phyloP scores from a whole-genome alignment of 1,140 invertebrate species.

The Samia ricini region DNA sequence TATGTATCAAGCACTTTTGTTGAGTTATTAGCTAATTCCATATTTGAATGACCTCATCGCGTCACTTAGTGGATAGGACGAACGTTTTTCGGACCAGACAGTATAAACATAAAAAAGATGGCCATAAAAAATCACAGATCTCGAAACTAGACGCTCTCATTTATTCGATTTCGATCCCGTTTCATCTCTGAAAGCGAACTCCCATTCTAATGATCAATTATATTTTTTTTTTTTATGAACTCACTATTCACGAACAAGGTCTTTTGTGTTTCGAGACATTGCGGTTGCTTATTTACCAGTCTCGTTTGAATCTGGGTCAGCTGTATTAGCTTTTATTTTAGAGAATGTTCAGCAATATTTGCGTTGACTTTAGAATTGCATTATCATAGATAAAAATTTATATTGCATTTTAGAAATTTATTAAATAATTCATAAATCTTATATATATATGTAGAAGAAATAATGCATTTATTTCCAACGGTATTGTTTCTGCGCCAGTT shows the following conservation, averaged over 20 bases:
- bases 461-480: too few relatives aligned
- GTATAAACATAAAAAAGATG: background rate
- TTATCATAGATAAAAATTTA: too few relatives aligned
- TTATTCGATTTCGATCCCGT: background rate
- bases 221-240: background rate
- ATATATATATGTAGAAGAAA: too few relatives aligned
- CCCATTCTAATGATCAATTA: constrained; percentile 4
- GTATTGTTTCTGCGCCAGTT: too few relatives aligned
- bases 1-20: too few relatives aligned
- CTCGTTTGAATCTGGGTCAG: background rate
- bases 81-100: too few relatives aligned
- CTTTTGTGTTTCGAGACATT: constrained; percentile 7
- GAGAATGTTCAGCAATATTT: background rate
- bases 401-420: too few relatives aligned
- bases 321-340: constrained; percentile 1
- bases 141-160: background rate
- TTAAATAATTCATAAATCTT: too few relatives aligned
- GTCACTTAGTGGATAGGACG: too few relatives aligned
- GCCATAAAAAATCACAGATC: background rate
- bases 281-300: constrained; percentile 7
- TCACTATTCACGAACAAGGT: constrained; percentile 5
- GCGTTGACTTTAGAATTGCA: too few relatives aligned
- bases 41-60: too few relatives aligned
- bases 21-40: too few relatives aligned
- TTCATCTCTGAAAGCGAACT: background rate